Conservation (phyloP, 2,797 vertebrate species). For the Heteromormyrus szaboi region DNA sequence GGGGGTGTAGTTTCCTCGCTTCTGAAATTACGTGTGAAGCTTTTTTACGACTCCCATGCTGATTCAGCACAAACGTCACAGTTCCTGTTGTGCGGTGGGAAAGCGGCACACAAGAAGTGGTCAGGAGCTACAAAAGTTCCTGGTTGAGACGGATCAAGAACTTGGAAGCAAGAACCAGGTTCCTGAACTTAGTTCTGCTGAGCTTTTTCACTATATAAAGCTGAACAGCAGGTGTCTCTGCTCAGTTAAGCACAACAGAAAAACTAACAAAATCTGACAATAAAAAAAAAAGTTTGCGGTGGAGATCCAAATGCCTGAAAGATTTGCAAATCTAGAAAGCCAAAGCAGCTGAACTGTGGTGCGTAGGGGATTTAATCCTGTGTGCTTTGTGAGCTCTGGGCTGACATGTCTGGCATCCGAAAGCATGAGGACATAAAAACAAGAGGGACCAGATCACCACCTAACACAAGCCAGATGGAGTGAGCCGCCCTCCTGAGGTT, state of each 20-base stretch:
- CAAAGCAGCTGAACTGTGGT: not conserved
- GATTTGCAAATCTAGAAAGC: not conserved
- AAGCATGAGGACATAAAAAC: not conserved
- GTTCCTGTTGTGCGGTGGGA: not conserved
- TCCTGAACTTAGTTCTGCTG: not conserved
- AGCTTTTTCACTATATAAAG: not conserved
- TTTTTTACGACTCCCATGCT: not conserved
- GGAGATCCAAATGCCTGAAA: not conserved
- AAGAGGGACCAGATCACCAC: not conserved
- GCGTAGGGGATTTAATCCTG: not conserved
- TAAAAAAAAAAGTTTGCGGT: not conserved
- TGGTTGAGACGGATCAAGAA: not conserved
- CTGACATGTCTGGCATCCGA: not conserved
- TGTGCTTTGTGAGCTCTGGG: not conserved
- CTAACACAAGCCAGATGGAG: constrained; percentile 11
- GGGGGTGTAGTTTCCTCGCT: not conserved
- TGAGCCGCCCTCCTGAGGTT: not conserved
- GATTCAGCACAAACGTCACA: not conserved
- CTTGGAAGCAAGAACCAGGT: not conserved
- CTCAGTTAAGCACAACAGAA: not conserved
- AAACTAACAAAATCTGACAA: not conserved
- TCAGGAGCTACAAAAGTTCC: not conserved
- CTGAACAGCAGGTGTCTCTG: not conserved
- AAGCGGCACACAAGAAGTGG: not conserved
- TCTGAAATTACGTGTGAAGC: not conserved